These are phyloP conservation scores for Channa maculata DNA, from an alignment of 2,113 vertebrate species.

Conservation along the genomic window DNA sequence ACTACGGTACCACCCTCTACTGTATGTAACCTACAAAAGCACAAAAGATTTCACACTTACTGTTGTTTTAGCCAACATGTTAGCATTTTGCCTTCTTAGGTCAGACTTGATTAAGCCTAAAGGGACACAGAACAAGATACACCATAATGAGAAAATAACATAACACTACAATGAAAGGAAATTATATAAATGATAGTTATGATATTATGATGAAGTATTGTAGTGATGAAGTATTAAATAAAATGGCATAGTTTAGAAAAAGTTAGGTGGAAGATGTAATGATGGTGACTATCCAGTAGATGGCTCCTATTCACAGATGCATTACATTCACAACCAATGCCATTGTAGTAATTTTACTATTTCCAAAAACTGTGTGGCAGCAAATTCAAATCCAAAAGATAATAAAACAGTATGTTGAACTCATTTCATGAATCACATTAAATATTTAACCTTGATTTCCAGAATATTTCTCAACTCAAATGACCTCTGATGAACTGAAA, in stretches of 20 bases:
- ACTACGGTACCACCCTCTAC: not conserved
- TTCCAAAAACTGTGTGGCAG: slow-evolving; percentile 10
- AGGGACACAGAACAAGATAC: slow-evolving; percentile 4
- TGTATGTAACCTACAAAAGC: not conserved
- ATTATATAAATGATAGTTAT: not conserved
- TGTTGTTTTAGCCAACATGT: slow-evolving; percentile 74
- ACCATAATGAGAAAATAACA: not conserved
- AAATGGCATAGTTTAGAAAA: not conserved
- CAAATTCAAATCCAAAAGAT: not conserved
- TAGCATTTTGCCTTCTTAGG: slow-evolving; percentile 90
- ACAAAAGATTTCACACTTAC: slow-evolving; percentile 85
- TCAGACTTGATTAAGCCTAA: slow-evolving; percentile 91
- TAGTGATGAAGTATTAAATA: no score
- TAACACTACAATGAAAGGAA: not conserved
- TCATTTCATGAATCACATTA: not conserved
- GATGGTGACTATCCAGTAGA: slow-evolving; percentile 32
- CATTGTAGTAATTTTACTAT: not conserved
- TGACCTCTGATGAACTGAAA: no score
- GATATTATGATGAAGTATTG: no score
- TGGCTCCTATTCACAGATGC: slow-evolving; percentile 32
- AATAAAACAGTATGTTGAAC: not conserved
- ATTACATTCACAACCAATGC: not conserved
- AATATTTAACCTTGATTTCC: no score
- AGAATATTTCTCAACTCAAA: no score
- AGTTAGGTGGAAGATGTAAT: slow-evolving; percentile 7